Conservation (phyloP, 2,888 invertebrate species). For the Patella depressa region DNA sequence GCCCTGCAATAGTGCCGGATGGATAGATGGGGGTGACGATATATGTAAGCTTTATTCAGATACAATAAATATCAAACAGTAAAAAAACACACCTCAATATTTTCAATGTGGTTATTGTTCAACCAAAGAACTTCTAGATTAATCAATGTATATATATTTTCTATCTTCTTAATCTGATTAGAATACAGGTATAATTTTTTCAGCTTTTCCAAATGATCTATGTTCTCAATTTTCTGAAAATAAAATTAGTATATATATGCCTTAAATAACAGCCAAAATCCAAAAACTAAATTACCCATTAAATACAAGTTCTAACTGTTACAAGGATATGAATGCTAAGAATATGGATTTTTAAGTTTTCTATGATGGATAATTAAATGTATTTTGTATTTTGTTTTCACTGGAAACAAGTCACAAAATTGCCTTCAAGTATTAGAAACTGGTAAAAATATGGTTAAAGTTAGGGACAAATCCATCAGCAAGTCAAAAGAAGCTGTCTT, state of each 20-base stretch:
- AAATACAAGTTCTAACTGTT: background rate
- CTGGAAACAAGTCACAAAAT: too few species aligned
- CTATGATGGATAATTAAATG: too few species aligned
- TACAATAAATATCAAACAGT: background rate
- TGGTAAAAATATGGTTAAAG: too few species aligned
- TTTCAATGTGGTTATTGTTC: slow-evolving; percentile 63
- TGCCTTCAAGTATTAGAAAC: too few species aligned
- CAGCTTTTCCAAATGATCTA: slow-evolving; percentile 55
- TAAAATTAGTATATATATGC: slow-evolving; percentile 13
- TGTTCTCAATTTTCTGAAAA: slow-evolving; percentile 65
- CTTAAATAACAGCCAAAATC: background rate
- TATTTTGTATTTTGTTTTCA: too few species aligned
- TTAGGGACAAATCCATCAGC: too few species aligned
- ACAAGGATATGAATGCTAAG: background rate
- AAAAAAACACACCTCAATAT: slow-evolving; percentile 60
- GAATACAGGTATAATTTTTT: slow-evolving; percentile 66
- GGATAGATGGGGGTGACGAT: slow-evolving; percentile 10
- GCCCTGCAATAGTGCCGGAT: background rate
- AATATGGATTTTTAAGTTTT: background rate
- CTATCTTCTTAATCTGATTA: slow-evolving; percentile 65
- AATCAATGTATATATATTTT: slow-evolving; percentile 61
- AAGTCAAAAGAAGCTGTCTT: too few species aligned
- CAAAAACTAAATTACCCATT: background rate
- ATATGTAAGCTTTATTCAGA: background rate
- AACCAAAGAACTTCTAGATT: slow-evolving; percentile 66